Evolutionary conservation across 2,797 vertebrate species (phyloP).

Genomic region (Clarias platycephalus): DNA sequence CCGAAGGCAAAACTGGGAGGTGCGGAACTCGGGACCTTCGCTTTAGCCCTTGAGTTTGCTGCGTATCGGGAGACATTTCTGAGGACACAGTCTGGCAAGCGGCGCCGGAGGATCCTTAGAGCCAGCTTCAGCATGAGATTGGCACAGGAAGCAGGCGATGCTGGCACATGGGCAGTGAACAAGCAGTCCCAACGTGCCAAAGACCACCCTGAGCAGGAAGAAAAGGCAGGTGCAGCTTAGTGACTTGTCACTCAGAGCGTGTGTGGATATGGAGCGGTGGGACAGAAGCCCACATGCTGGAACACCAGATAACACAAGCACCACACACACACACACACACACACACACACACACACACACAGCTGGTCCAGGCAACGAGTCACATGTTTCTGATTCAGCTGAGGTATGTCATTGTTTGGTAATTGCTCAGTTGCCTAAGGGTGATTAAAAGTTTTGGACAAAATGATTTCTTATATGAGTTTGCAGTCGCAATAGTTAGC

Average conservation of each 20-base stretch:
- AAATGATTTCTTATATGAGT: slow-evolving; percentile 23
- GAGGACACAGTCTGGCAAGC: slow-evolving; percentile 34
- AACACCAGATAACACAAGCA: slow-evolving; percentile 42
- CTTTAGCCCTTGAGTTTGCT: slow-evolving; percentile 8
- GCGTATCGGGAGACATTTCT: slow-evolving; percentile 42
- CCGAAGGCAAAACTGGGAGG: slow-evolving; percentile 16
- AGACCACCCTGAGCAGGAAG: slow-evolving; percentile 42
- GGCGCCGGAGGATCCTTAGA: slow-evolving; percentile 40
- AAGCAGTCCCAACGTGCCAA: slow-evolving; percentile 27
- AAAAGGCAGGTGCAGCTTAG: slow-evolving; percentile 56
- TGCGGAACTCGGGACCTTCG: slow-evolving; percentile 25
- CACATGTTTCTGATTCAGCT: slow-evolving; percentile 33
- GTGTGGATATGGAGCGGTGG: slow-evolving; percentile 29
- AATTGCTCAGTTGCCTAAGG: slow-evolving; percentile 24
- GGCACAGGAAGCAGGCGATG: slow-evolving; percentile 38
- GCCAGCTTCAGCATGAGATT: slow-evolving; percentile 43
- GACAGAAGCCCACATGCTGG: slow-evolving; percentile 45
- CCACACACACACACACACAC: not conserved
- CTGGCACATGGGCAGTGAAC: slow-evolving; percentile 44
- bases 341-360: not conserved
- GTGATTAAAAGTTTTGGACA: slow-evolving; percentile 43
- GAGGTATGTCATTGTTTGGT: slow-evolving; percentile 35
- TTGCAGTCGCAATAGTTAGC: not conserved
- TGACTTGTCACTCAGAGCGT: slow-evolving; percentile 40
- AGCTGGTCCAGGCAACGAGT: slow-evolving; percentile 27